phyloP scores from a whole-genome alignment of 2,113 vertebrate genomes.

The Rostratula benghalensis region DNA sequence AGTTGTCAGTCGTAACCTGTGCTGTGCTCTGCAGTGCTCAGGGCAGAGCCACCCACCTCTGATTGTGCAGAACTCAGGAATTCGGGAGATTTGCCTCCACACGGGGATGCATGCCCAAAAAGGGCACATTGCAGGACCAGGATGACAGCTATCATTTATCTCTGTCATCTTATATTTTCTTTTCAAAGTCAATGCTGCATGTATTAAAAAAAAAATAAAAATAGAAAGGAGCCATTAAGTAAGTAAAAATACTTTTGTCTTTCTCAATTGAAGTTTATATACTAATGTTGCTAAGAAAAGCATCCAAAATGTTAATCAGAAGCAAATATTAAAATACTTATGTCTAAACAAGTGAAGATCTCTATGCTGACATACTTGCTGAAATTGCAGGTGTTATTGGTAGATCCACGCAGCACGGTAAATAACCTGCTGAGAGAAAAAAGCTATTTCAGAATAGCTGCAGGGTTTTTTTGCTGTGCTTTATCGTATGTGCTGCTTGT shows the following conservation, averaged over 20 bases:
- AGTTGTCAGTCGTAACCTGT: neutral
- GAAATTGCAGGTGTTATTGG: neutral
- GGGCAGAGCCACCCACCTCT: neutral
- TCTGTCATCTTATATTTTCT: neutral
- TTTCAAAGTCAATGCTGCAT: neutral
- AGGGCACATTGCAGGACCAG: neutral
- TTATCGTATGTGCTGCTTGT: neutral
- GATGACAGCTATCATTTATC: neutral
- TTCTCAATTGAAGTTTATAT: neutral
- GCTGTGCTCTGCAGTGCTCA: neutral
- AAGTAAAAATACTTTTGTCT: neutral
- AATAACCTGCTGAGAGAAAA: neutral
- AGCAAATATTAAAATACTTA: neutral
- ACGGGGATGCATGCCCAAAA: fast-evolving
- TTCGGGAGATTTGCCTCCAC: neutral
- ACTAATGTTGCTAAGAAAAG: neutral
- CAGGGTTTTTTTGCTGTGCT: neutral
- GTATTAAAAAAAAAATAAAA: neutral
- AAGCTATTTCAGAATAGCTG: neutral
- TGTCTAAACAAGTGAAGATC: neutral
- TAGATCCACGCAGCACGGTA: neutral
- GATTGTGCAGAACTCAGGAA: neutral
- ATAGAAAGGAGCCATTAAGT: neutral
- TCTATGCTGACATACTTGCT: neutral
- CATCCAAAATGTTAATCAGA: neutral